Evolutionary conservation across 2,797 vertebrate species (phyloP), one percentile per base, ranked within the genome.

Genomic region (Sorex maritimensis): DNA sequence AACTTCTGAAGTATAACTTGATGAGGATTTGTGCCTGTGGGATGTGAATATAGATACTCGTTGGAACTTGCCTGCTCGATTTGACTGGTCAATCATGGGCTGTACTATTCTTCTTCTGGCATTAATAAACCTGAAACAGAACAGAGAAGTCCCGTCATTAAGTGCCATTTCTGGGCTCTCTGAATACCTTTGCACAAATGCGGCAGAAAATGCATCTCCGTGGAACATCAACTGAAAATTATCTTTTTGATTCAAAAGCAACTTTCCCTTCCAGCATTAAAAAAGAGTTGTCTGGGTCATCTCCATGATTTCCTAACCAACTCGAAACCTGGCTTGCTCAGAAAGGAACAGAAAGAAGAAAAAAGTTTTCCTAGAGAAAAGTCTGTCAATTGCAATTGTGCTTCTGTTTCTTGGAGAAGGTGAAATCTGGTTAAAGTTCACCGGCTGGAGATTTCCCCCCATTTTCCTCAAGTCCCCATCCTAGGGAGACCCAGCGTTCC

Each of bases 81-180:
- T 99, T 97, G 99, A 99, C 99, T 99, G 99, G 99, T 99, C 99
- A 97, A 99, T 99, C 99, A 99, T 99, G 98, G 99, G 99, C 98
- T 99, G 99, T 98, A 99, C 99, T 99, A 99, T 99, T 99, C 99
- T 99, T 99, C 99, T 99, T 98, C 99, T 99, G 98, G 99, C 99
- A 86, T 99, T 99, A 98, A 99, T 99, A 98, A 99, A 99, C 99
- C 99, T 99, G 99, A 95, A 98, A 98, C 87, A 98, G 97, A 98
- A 97, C 96, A 98, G 98, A 98, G 97, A 98, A 95, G 94, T 96
- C 89, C 69, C 82, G 96, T 98, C 97, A 97, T 95, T 96, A 95
- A 95, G 71, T 81, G 93, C 77, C 46, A 49, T 44, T 94, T 96
- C 95, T 96, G 86, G 68, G 87, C 93, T 96, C 94, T 34, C 75